These are phyloP conservation scores for Propithecus perrieri DNA, from an alignment of 2,797 vertebrate species.

Conservation along the genomic window DNA sequence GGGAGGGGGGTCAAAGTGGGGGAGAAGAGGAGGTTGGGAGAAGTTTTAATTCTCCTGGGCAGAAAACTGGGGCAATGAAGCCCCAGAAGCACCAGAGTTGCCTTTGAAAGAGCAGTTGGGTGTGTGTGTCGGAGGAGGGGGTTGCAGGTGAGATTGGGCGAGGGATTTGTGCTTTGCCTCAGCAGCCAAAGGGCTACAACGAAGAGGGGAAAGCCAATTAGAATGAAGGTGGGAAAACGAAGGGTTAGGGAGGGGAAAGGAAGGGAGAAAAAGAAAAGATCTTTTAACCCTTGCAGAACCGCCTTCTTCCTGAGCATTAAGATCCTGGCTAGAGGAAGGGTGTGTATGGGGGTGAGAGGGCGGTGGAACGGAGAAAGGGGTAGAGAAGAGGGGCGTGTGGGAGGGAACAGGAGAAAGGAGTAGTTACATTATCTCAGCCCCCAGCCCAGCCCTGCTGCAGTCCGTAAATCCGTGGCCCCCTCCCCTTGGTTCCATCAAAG, in stretches of 20 bases:
- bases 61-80: slow-evolving; percentile 64
- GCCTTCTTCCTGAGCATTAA: slow-evolving; percentile 60
- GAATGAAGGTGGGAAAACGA: neutral
- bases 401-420: slow-evolving; percentile 40
- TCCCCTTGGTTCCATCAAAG: slow-evolving; percentile 74
- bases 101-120: slow-evolving; percentile 48
- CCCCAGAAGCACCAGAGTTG: slow-evolving; percentile 76
- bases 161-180: slow-evolving; percentile 75
- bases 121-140: neutral
- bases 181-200: slow-evolving; percentile 52
- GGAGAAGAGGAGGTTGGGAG: slow-evolving; percentile 4
- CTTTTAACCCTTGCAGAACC: slow-evolving; percentile 44
- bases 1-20: neutral
- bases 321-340: slow-evolving; percentile 32
- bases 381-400: slow-evolving; percentile 67
- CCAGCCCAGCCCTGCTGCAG: slow-evolving; percentile 48
- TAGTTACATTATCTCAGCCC: slow-evolving; percentile 69
- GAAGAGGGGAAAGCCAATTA: slow-evolving; percentile 21
- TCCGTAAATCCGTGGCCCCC: slow-evolving; percentile 40
- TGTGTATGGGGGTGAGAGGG: neutral
- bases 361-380: neutral
- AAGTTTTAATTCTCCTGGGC: slow-evolving; percentile 72
- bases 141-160: slow-evolving; percentile 9
- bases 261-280: neutral
- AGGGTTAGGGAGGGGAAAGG: neutral